A percentile compares a stretch with the other conserved stretches of the same genome.
phyloP scores from a whole-genome alignment of 1,140 invertebrate species.

The Calliphora vicina region DNA sequence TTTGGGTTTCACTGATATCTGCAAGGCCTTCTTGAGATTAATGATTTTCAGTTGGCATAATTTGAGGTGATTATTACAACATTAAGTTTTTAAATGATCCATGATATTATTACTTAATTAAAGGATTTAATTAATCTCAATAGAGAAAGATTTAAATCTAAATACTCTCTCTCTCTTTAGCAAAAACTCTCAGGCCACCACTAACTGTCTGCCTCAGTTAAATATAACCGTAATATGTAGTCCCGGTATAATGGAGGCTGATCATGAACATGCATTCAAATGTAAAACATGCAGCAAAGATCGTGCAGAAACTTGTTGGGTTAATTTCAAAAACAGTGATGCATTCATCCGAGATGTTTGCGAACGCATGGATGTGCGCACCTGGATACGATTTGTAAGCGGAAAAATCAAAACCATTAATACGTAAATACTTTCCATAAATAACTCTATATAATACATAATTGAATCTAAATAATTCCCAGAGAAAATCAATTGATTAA shows the following conservation, averaged over 20 bases:
- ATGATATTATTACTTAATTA: too few relatives aligned
- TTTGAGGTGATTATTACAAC: constrained; percentile 47
- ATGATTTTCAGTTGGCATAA: constrained; percentile 52
- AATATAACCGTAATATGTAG: constrained; percentile 45
- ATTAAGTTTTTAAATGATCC: too few relatives aligned
- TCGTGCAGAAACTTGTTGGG: constrained; percentile 37
- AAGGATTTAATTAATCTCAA: too few relatives aligned
- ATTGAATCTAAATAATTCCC: too few relatives aligned
- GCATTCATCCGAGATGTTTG: constrained; percentile 47
- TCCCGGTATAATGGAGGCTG: constrained; percentile 49
- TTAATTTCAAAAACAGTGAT: constrained; percentile 38
- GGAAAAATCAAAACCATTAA: constrained; percentile 44
- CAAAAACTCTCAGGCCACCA: neutral
- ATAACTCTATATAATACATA: too few relatives aligned
- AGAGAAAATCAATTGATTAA: constrained; percentile 20
- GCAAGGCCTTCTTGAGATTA: constrained; percentile 49
- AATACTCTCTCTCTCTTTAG: neutral
- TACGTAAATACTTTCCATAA: constrained; percentile 40
- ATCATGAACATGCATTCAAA: constrained; percentile 48
- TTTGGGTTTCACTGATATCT: constrained; percentile 44
- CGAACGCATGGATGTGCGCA: constrained; percentile 48
- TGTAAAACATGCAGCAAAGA: constrained; percentile 43
- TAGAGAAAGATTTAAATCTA: neutral
- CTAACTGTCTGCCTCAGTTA: constrained; percentile 45
- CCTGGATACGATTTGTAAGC: constrained; percentile 49